A percentile compares a stretch with the other conserved stretches of the same genome.
phyloP scores from a whole-genome alignment of 2,888 invertebrate species.

The Drosophila multiciliata region DNA sequence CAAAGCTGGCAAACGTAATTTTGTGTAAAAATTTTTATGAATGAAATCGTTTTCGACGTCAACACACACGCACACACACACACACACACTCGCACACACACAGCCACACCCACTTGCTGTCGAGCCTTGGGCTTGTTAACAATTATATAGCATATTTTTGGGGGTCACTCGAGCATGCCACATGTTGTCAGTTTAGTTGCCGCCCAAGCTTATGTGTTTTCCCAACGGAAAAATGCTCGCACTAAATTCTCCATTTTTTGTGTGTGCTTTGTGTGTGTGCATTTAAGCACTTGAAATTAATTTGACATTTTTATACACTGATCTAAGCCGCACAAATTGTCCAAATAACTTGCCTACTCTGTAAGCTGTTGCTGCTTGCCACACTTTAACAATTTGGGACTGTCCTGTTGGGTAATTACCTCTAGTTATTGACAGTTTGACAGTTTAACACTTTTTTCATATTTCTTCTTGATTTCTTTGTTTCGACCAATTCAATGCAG shows the following conservation, averaged over 20 bases:
- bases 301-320: conserved; percentile 64
- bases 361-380: conserved; percentile 1
- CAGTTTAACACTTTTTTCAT: conserved; percentile 38
- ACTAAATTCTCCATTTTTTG: conserved; percentile 36
- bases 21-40: conserved; percentile 73
- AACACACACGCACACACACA: background rate
- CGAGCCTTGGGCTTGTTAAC: conserved; percentile 47
- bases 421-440: conserved; percentile 42
- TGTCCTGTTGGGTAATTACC: conserved; percentile 16
- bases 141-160: conserved; percentile 69
- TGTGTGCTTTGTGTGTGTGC: conserved; percentile 31
- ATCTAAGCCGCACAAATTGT: conserved; percentile 36
- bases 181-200: conserved; percentile 51
- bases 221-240: conserved; percentile 19
- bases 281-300: conserved; percentile 57
- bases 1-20: conserved; percentile 54
- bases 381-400: background rate
- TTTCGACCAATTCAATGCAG: conserved; percentile 7
- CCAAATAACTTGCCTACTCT: conserved; percentile 34
- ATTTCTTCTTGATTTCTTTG: conserved; percentile 20
- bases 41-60: conserved; percentile 66
- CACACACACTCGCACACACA: conserved; percentile 9
- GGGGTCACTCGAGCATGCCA: conserved; percentile 61
- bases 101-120: background rate
- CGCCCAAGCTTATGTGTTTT: conserved; percentile 33